phyloP scores from a whole-genome alignment of 1,140 invertebrate genomes.

The Pseudobourletiella spinata region DNA sequence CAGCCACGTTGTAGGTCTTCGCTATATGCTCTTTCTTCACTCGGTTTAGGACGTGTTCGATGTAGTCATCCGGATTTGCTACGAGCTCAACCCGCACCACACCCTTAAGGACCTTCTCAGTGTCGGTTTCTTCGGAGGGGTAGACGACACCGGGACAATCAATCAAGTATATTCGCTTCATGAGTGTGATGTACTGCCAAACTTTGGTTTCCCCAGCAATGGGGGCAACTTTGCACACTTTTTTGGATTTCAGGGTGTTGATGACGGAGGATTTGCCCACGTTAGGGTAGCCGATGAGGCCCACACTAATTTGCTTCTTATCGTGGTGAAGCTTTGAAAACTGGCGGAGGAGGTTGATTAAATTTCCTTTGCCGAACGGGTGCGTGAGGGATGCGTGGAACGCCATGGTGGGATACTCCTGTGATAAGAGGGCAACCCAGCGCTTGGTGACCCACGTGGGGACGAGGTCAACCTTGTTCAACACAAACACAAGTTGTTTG shows the following conservation, averaged over 20 bases:
- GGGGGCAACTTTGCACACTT: conserved; percentile 97
- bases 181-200: conserved; percentile 99
- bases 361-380: conserved; percentile 95
- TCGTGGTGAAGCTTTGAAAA: conserved; percentile 92
- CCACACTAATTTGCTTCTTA: conserved; percentile 97
- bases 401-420: conserved; percentile 94
- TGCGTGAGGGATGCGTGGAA: conserved; percentile 97
- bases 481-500: conserved; percentile 88
- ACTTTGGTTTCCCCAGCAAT: conserved; percentile 99
- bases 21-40: conserved; percentile 81
- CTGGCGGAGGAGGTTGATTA: conserved; percentile 93
- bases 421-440: conserved; percentile 78
- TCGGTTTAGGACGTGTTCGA: conserved; percentile 71
- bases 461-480: conserved; percentile 79
- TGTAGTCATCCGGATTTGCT: conserved; percentile 89
- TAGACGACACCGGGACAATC: conserved; percentile 99
- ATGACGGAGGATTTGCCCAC: conserved; percentile 98
- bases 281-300: conserved; percentile 99
- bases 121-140: conserved; percentile 72
- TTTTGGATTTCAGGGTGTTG: conserved; percentile 88
- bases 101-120: conserved; percentile 92
- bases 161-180: conserved; percentile 94
- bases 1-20: conserved; percentile 81
- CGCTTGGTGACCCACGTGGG: conserved; percentile 89
- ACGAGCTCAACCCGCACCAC: conserved; percentile 93